A percentile compares a stretch with the other conserved stretches of the same genome.
These are phyloP conservation scores for Bombus haemorrhoidalis DNA, from an alignment of 1,140 invertebrate species.

Conservation along the genomic window DNA sequence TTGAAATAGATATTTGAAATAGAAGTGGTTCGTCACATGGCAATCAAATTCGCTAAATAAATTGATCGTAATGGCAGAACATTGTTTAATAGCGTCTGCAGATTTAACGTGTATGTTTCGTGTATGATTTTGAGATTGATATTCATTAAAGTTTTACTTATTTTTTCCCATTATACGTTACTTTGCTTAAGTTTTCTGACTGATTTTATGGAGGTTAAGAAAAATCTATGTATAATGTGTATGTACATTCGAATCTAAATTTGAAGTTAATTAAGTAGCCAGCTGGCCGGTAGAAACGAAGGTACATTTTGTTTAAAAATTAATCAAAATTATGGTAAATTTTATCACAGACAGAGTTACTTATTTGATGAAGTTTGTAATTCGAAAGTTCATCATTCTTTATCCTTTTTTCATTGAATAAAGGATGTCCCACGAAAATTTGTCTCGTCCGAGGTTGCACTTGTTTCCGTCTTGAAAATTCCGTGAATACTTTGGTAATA, in stretches of 20 bases:
- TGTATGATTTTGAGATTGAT: not conserved
- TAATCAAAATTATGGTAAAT: not conserved
- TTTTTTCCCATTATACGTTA: not conserved
- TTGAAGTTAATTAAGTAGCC: too few relatives aligned
- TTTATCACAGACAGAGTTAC: not conserved
- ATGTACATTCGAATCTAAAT: not conserved
- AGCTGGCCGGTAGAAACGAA: too few relatives aligned
- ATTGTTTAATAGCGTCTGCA: not conserved
- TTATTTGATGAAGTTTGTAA: not conserved
- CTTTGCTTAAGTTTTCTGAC: not conserved
- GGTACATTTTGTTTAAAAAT: not conserved
- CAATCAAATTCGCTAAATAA: not conserved
- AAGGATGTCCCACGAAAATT: not conserved
- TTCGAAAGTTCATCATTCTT: not conserved
- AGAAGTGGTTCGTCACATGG: not conserved
- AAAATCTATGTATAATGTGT: not conserved
- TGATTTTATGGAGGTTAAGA: not conserved
- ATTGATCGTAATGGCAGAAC: not conserved
- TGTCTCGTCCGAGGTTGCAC: not conserved
- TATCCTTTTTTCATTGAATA: not conserved
- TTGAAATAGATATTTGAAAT: not conserved
- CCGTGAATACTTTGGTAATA: not conserved
- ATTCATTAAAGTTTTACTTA: not conserved
- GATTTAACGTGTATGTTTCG: not conserved
- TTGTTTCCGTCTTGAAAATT: conserved; percentile 4